Conservation (phyloP, 2,888 invertebrate species). For the Charanyca ferruginea region DNA sequence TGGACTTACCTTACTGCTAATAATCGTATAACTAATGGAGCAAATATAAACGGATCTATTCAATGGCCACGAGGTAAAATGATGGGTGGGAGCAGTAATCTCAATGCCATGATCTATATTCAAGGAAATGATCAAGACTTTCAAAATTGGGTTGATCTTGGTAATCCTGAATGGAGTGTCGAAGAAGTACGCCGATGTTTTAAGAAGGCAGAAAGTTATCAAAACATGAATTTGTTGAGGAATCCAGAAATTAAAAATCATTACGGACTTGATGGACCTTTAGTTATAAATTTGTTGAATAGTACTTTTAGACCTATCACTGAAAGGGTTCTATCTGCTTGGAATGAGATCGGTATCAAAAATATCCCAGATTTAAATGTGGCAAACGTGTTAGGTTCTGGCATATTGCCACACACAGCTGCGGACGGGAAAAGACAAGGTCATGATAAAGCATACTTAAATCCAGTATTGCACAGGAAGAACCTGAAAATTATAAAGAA, state of each 20-base stretch:
- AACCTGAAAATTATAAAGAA: no score
- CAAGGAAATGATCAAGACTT: conserved; percentile 89
- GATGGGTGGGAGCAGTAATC: conserved; percentile 90
- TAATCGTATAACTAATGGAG: conserved; percentile 93
- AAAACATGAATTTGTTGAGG: no score
- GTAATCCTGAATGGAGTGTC: conserved; percentile 90
- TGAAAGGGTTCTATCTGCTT: no score
- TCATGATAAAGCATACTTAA: no score
- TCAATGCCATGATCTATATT: conserved; percentile 91
- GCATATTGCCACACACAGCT: conserved; percentile 84
- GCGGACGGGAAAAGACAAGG: conserved; percentile 83
- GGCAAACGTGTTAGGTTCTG: conserved; percentile 84
- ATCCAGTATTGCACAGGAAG: no score
- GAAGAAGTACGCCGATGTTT: conserved; percentile 86
- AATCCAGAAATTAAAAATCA: no score
- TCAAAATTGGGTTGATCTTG: conserved; percentile 87
- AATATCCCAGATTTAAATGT: conserved; percentile 81
- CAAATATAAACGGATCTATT: conserved; percentile 81
- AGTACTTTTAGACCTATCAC: no score
- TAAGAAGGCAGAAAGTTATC: no score
- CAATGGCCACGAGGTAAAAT: conserved; percentile 92
- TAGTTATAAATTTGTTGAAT: no score
- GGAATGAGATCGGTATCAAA: no score
- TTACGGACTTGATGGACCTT: no score
- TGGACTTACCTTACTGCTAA: no score